Evolutionary conservation across 2,888 invertebrate genomes (phyloP), one percentile per base, ranked within the genome.

Genomic region (Drosophila fulvimacula): DNA sequence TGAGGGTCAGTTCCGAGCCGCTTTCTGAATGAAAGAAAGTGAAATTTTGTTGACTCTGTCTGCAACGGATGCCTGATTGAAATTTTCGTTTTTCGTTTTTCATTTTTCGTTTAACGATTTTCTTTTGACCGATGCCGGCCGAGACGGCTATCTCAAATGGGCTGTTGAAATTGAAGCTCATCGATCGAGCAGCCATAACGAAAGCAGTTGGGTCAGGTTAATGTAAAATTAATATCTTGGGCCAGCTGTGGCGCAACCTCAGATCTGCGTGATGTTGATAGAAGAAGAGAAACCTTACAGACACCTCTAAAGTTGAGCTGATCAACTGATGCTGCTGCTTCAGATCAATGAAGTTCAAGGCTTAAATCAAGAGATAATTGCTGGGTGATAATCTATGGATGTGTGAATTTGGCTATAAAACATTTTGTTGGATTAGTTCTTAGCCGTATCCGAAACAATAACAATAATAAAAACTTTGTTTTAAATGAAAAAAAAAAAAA

Each of bases 1-100:
- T 63, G 67, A 70, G 75, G 86, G 86, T 83, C 83, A 88, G 70
- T 32, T 56, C 15, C n/a, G 24, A 58, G 69, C 49, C 52, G 19
- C 24, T 13, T 38, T 69, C 56, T 63, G 82, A 85, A 82, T 79
- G 78, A 76, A 77, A 64, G 80, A 83, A 83, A 83, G 83, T 88
- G 89, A 83, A 83, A 83, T 65, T 88, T 79, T 55, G 48, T 53
- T 67, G 53, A 19, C 66, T 68, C 38, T 64, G 30, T 66, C 38
- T 62, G 30, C 64, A 38, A 39, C 48, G 61, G 69, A 51, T 38
- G 69, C 39, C 73, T 17, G 72, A 85, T 85, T 76, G 60, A 67
- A 73, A 59, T 27, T 65, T 67, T 69, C 48, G 69, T 46, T 53
- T 21, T 52, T 32, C 36, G 58, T 63, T 76, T 80, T 70, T 60